Evolutionary conservation across 2,113 vertebrate species (phyloP).

Genomic region (Pseudonaja textilis): DNA sequence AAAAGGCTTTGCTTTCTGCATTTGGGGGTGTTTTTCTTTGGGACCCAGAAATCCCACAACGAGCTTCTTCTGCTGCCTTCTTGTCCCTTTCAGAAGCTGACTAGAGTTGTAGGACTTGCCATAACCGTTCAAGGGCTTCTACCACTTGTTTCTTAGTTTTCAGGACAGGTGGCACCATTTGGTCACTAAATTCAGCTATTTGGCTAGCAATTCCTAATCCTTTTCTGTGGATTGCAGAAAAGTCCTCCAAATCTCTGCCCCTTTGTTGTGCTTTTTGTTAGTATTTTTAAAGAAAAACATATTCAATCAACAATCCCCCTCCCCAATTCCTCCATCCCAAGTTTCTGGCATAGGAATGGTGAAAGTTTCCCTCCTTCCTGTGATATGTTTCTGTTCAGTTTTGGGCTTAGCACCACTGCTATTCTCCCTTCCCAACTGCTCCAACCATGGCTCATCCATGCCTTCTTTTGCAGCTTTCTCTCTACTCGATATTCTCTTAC

Average conservation of each 20-base stretch:
- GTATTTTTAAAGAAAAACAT: neutral
- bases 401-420: neutral
- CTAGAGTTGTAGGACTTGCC: neutral
- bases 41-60: neutral
- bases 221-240: neutral
- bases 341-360: neutral
- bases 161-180: neutral
- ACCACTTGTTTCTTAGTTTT: neutral
- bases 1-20: neutral
- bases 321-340: neutral
- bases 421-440: neutral
- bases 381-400: neutral
- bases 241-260: neutral
- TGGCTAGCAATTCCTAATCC: neutral
- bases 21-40: neutral
- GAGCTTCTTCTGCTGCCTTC: neutral
- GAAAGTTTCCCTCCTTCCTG: neutral
- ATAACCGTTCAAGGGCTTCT: neutral
- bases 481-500: neutral
- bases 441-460: neutral
- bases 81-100: neutral
- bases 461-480: neutral
- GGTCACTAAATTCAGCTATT: neutral
- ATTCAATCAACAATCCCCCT: neutral
- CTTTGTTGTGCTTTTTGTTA: neutral